Evolutionary conservation across 2,113 vertebrate species (phyloP).

Genomic region (Anas platyrhynchos): DNA sequence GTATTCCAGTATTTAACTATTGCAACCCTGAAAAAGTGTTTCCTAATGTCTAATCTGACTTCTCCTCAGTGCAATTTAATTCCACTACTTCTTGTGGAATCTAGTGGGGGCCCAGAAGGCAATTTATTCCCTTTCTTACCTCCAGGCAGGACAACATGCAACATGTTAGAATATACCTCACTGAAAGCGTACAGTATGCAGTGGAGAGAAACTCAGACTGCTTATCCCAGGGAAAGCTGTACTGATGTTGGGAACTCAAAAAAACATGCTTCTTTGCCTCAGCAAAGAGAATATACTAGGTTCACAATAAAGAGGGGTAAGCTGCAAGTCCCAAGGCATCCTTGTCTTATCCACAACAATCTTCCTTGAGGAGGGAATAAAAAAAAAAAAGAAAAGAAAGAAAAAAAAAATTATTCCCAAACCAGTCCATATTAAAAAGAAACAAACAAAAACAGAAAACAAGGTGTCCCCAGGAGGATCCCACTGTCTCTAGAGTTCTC

Average conservation of each 20-base stretch:
- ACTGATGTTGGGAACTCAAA: not conserved
- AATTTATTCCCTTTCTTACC: constrained; percentile 49
- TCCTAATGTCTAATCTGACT: constrained; percentile 54
- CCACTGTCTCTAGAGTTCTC: constrained; percentile 37
- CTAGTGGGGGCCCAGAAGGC: constrained; percentile 23
- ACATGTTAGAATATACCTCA: constrained; percentile 18
- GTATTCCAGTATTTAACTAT: constrained; percentile 41
- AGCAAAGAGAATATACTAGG: not conserved
- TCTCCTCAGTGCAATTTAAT: constrained; percentile 40
- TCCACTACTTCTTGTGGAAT: constrained; percentile 20
- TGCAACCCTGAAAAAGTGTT: constrained; percentile 43
- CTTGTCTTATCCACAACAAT: not conserved
- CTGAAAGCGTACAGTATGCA: not conserved
- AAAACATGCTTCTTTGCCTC: not conserved
- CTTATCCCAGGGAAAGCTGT: not conserved
- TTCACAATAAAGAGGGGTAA: not conserved
- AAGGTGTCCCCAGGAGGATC: not conserved
- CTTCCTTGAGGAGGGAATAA: not conserved
- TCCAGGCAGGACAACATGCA: constrained; percentile 51
- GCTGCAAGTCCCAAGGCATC: not conserved
- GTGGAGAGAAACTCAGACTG: not conserved
- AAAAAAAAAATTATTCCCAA: not conserved
- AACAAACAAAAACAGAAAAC: not conserved
- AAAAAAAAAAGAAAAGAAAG: not conserved
- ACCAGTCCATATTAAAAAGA: not conserved